A percentile compares a stretch with the other conserved stretches of the same genome.
Evolutionary conservation across 2,113 vertebrate genomes (phyloP).

Genomic region (Stegastes partitus): DNA sequence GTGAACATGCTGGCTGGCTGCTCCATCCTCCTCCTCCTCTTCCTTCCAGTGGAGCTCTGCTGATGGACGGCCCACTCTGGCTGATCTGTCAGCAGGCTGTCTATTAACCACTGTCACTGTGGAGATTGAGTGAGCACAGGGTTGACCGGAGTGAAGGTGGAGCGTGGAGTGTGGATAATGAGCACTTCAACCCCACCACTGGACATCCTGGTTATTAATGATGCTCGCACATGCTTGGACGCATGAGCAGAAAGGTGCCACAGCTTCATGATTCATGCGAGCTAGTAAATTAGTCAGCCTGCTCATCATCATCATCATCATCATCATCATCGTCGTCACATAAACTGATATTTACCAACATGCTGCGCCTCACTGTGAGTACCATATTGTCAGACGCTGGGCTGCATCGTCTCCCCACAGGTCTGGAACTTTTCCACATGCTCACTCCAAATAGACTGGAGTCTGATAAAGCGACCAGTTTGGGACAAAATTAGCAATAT

Average conservation of each 20-base stretch:
- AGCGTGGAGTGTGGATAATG: neutral
- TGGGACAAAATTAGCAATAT: too few relatives aligned
- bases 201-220: neutral
- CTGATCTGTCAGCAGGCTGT: neutral
- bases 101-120: neutral
- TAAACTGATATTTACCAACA: neutral
- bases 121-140: neutral
- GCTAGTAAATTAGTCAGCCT: neutral
- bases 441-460: too few relatives aligned
- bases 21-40: too few relatives aligned
- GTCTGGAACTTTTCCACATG: too few relatives aligned
- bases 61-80: neutral
- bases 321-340: neutral
- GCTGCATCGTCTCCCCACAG: too few relatives aligned
- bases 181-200: neutral
- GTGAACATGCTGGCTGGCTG: too few relatives aligned
- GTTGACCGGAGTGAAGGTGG: neutral
- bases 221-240: neutral
- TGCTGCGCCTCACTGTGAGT: neutral
- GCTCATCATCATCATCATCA: neutral
- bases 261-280: neutral
- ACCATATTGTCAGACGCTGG: too few relatives aligned
- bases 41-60: too few relatives aligned
- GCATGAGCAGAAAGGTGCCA: neutral
- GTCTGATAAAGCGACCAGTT: too few relatives aligned